These are phyloP conservation scores for Pomatorhinus ruficollis DNA, from an alignment of 2,113 vertebrate genomes.

Conservation along the genomic window DNA sequence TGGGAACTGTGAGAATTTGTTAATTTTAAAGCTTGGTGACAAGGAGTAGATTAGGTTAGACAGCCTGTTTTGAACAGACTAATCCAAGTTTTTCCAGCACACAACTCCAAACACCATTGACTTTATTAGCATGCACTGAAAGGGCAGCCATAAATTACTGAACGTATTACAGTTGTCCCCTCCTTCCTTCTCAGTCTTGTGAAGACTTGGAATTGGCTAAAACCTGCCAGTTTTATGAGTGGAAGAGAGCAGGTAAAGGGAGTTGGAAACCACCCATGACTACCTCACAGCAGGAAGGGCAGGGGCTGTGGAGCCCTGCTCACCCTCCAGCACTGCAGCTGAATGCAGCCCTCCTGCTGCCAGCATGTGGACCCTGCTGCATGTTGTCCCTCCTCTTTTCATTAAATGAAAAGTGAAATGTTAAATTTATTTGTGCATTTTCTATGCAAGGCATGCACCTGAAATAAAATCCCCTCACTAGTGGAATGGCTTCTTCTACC, in stretches of 20 bases:
- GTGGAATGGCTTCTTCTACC: background rate
- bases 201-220: background rate
- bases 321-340: accelerated
- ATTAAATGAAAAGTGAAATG: background rate
- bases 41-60: slow-evolving; percentile 76
- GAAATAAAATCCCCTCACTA: background rate
- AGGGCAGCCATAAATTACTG: slow-evolving; percentile 76
- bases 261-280: background rate
- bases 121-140: slow-evolving; percentile 78
- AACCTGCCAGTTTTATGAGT: background rate
- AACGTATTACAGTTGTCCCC: background rate
- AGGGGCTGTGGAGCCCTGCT: background rate
- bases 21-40: slow-evolving; percentile 80
- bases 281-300: background rate
- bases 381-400: background rate
- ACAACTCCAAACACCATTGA: slow-evolving; percentile 78
- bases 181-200: background rate
- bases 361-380: background rate
- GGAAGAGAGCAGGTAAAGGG: background rate
- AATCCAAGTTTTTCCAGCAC: slow-evolving; percentile 77
- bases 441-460: background rate
- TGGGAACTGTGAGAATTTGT: slow-evolving; percentile 79
- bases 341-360: background rate
- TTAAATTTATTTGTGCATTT: background rate
- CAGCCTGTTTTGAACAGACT: slow-evolving; percentile 73